Base-by-base conservation (phyloP, 1,140 invertebrate species). In the Drosophila sechellia region DNA sequence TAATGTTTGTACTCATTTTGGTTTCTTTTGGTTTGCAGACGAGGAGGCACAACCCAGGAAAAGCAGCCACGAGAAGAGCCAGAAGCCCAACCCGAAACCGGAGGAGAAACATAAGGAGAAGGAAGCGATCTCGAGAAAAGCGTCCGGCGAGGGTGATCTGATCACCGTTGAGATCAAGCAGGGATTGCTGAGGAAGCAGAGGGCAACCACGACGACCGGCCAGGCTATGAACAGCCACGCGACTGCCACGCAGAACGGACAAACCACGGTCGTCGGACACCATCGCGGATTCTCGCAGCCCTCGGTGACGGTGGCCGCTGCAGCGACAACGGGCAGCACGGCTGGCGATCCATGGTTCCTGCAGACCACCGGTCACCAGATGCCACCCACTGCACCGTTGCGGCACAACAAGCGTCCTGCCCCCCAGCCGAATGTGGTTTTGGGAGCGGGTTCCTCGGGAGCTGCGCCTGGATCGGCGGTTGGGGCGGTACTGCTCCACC, bases 261-360 rank as follows among this genome's bases (percentile, higher is more conserved):
- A 92, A 81, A 91, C 91, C 74, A 89, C 91, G 39, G 90, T 92
- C 56, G 91, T 92, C 43, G 91, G 91, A 70, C 91, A 92, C 90
- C 91, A 92, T 92, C 90, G 91, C 48, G 91, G 91, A 46, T 92
- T 91, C 66, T 92, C 91, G 35, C 91, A 92, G 77, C 91, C 91
- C 45, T 90, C 91, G 45, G 91, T 87, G 37, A 81, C 86, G 40
- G 81, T 81, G 58, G 81, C 83, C 39, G 63, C 85, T 8, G 55
- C 79, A 37, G 43, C 80, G 8, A 53, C 80, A 4, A 59, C 77
- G 31, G 83, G 83, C 40, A 90, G 73, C 35, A 84, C 89, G 55
- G 77, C 85, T 27, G 91, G 91, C 56, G 91, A 92, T 91, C 92
- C 92, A 91, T 92, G 92, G 92, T 92, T 92, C 86, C 78, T 92